phyloP scores from a whole-genome alignment of 2,797 vertebrate genomes.

The Cossypha niveicapilla region DNA sequence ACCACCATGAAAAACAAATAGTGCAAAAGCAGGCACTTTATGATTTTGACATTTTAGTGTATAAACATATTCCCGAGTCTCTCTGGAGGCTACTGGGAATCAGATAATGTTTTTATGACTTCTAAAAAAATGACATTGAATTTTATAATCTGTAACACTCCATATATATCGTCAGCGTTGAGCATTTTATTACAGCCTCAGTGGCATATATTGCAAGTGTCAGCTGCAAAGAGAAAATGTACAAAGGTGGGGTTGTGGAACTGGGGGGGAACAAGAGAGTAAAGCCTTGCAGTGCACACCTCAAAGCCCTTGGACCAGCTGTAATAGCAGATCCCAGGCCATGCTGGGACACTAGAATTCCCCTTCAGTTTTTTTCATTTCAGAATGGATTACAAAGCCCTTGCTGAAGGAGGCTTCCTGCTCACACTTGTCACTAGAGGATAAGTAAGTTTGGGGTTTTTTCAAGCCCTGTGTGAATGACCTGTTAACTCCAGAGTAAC shows the following conservation, averaged over 20 bases:
- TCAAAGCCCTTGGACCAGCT: not conserved
- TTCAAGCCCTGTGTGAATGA: not conserved
- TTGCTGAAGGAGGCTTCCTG: not conserved
- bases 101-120: constrained; percentile 5
- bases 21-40: not conserved
- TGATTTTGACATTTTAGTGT: not conserved
- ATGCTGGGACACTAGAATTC: not conserved
- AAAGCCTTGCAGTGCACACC: not conserved
- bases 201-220: not conserved
- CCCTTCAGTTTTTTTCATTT: not conserved
- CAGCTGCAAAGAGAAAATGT: not conserved
- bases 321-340: not conserved
- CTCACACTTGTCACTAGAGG: not conserved
- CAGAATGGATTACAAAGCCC: not conserved
- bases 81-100: not conserved
- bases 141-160: not conserved
- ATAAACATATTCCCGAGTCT: not conserved
- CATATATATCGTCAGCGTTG: not conserved
- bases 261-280: not conserved
- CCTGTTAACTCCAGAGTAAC: not conserved
- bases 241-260: not conserved
- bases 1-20: not conserved
- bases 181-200: not conserved
- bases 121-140: not conserved
- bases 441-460: not conserved